phyloP scores from a whole-genome alignment of 2,797 vertebrate species.

The Ceyx erithaca region DNA sequence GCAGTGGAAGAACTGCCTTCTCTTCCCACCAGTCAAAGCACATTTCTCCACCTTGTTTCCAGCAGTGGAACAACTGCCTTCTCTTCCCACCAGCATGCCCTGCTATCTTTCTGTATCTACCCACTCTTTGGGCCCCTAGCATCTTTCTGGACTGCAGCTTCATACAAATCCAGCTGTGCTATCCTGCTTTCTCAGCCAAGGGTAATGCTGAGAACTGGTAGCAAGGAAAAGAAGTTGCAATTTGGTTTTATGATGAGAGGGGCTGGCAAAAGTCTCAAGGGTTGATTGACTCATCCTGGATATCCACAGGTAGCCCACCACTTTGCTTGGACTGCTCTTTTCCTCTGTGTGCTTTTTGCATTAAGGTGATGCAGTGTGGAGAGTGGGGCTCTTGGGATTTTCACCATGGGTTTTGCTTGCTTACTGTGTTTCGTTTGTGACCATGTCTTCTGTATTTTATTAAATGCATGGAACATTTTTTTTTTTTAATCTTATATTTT shows the following conservation, averaged over 20 bases:
- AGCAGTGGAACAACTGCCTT: neutral
- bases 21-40: neutral
- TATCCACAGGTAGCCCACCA: neutral
- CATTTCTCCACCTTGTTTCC: neutral
- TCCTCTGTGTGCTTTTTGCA: neutral
- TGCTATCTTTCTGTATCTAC: neutral
- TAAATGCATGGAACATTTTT: constrained; percentile 5
- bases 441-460: constrained; percentile 2
- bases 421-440: neutral
- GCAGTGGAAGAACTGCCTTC: neutral
- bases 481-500: neutral
- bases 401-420: neutral
- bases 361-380: neutral
- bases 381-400: neutral
- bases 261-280: neutral
- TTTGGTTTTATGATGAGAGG: neutral
- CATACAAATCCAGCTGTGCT: neutral
- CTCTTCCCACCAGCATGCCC: neutral
- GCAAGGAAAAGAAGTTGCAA: neutral
- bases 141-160: neutral
- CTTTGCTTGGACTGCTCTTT: neutral
- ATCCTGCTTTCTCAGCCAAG: neutral
- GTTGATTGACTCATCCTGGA: neutral
- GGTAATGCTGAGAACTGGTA: neutral
- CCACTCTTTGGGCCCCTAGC: neutral